Evolutionary conservation across 2,797 vertebrate genomes (phyloP), one percentile per base, ranked within the genome.

Genomic region (Takifugu ocellatus): DNA sequence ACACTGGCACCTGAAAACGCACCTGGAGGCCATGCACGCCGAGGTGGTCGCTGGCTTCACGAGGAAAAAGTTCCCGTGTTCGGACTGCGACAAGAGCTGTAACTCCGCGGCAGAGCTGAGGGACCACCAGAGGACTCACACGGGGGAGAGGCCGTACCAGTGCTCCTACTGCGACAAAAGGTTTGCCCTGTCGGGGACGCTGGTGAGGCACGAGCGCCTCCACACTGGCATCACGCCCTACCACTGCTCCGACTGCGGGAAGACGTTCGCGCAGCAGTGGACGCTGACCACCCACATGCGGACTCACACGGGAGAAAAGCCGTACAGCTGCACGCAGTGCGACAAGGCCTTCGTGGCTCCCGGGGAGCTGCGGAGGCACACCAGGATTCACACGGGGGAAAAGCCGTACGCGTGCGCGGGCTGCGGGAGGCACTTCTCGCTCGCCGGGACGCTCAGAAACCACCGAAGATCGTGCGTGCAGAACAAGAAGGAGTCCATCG

Each of bases 261-360:
- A 89, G 77, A 89, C 88, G 2, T 90, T 90, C 48, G 86, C 88
- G 0, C 88, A 90, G 74, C 88, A 89, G 71, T 89, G 88, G 89
- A 89, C 89, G 1, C 68, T 90, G 27, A 90, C 88, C 0, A 90
- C 88, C 0, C 89, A 90, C 73, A 88, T 89, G 85, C 75, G 88
- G 21, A 89, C 87, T 11, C 89, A 89, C 80, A 89, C 75, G 0
- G 89, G 89, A 1, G 89, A 88, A 17, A 89, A 89, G 62, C 88
- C 88, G 0, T 89, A 90, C 72, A 84, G 79, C 68, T 91, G 88
- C 73, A 80, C 80, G 0, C 84, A 87, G 63, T 90, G 89, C 1
- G 79, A 84, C 3, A 89, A 85, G 58, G 85, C 86, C 6, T 89
- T 90, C 2, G 86, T 88, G 0, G 86, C 87, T 11, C 88, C 89